A percentile compares a stretch with the other conserved stretches of the same genome.
Evolutionary conservation across 92 coral and sea anemone species (phyloP).

Genomic region (Heliopora coerulea): DNA sequence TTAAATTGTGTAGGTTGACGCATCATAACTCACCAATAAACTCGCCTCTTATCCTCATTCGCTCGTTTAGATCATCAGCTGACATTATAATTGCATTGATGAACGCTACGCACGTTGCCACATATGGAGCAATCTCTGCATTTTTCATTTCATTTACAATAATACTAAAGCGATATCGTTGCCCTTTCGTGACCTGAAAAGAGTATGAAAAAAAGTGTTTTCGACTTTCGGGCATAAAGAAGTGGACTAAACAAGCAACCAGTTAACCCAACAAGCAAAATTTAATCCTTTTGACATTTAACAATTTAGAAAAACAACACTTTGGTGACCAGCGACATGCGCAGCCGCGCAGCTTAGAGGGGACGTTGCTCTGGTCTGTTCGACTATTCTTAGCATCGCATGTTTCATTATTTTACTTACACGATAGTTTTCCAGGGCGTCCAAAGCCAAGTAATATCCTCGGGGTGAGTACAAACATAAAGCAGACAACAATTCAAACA

Average conservation of each 20-base stretch:
- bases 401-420: slow-evolving; percentile 44
- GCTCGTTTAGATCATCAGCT: slow-evolving; percentile 89
- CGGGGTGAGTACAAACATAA: slow-evolving; percentile 81
- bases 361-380: no score
- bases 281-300: no score
- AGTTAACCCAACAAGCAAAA: no score
- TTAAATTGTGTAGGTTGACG: neutral
- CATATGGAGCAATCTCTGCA: slow-evolving; percentile 91
- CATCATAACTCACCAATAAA: slow-evolving; percentile 72
- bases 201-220: neutral
- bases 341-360: no score
- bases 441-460: slow-evolving; percentile 88
- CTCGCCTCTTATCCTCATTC: slow-evolving; percentile 87
- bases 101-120: slow-evolving; percentile 90
- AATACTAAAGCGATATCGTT: slow-evolving; percentile 92
- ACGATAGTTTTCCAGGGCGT: slow-evolving; percentile 95
- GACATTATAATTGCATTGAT: slow-evolving; percentile 91
- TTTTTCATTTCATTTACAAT: slow-evolving; percentile 88
- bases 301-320: no score
- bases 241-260: no score
- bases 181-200: slow-evolving; percentile 86
- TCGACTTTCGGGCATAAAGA: no score
- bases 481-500: slow-evolving; percentile 88
- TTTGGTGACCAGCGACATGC: no score
- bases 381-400: no score